Base-by-base conservation (phyloP, 2,113 vertebrate genomes). In the Aegypius monachus region DNA sequence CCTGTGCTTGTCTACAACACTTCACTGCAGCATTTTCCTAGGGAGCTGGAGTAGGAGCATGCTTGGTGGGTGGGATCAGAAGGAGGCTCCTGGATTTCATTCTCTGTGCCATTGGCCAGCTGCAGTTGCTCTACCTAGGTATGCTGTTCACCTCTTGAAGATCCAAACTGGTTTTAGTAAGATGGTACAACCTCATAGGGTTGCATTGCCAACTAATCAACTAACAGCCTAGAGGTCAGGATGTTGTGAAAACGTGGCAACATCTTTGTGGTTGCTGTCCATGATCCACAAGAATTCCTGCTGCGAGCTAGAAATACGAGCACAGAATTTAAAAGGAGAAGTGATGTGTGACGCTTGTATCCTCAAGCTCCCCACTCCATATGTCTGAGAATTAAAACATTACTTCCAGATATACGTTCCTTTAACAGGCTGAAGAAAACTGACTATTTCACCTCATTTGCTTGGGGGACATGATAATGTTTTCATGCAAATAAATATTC, bases 321-420 rank as follows among this genome's bases (percentile, higher is more conserved):
- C 25, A 29, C 52, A 55, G 77, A 96, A 86, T 83, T 78, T 88
- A 81, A 90, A 95, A 61, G 65, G 65, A 86, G 68, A 97, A 90
- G 71, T 20, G 40, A 92, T 59, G 72, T 92, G 92, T 90, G 88
- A 91, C 9, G 17, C 45, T 86, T 13, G 4, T 81, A 78, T 89
- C 61, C 86, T 88, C 94, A 71, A 67, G 65, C 65, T 89, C 61
- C 74, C 65, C 52, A 42, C 48, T 92, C 90, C 70, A 36, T 92
- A 81, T 86, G 83, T 81, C 58, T 91, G 81, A 93, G 86, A 93
- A 91, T 90, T 83, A 71, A 90, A 92, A 88, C 48, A 72, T 92
- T 89, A 36, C 52, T 92, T 93, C 43, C 86, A 88, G 75, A 91
- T 86, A 47, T 81, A 79, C 1, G 0, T 94, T 95, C 61, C 65